Evolutionary conservation across 2,797 vertebrate species (phyloP).

Genomic region (Molossus molossus): DNA sequence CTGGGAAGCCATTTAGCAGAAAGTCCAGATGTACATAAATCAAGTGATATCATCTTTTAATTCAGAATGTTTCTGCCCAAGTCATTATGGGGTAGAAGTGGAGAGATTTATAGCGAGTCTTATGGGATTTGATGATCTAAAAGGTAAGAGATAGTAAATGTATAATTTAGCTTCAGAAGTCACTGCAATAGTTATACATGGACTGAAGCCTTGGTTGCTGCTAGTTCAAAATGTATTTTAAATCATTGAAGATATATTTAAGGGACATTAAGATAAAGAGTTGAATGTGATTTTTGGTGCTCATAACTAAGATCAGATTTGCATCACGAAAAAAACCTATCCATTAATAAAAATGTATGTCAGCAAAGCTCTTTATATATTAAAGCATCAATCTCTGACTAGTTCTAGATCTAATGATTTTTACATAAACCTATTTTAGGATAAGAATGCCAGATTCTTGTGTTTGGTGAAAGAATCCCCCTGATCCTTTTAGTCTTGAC

Average conservation of each 20-base stretch:
- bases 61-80: constrained; percentile 63
- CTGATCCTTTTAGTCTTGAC: constrained; percentile 22
- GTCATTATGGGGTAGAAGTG: constrained; percentile 33
- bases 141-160: constrained; percentile 69
- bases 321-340: neutral
- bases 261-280: constrained; percentile 2
- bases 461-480: neutral
- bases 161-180: constrained; percentile 60
- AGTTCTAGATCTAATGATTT: neutral
- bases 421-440: neutral
- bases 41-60: constrained; percentile 59
- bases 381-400: neutral
- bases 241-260: constrained; percentile 56
- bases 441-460: neutral
- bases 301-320: constrained; percentile 67
- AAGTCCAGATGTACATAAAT: constrained; percentile 74
- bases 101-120: constrained; percentile 70
- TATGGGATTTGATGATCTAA: constrained; percentile 65
- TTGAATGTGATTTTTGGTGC: constrained; percentile 46
- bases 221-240: constrained; percentile 68
- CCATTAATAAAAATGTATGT: constrained; percentile 41
- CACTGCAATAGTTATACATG: neutral
- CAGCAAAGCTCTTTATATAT: neutral
- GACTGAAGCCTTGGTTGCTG: constrained; percentile 2
- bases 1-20: constrained; percentile 46